Evolutionary conservation across 2,888 invertebrate species (phyloP), one percentile per base, ranked within the genome.

Genomic region (Neria commutata): DNA sequence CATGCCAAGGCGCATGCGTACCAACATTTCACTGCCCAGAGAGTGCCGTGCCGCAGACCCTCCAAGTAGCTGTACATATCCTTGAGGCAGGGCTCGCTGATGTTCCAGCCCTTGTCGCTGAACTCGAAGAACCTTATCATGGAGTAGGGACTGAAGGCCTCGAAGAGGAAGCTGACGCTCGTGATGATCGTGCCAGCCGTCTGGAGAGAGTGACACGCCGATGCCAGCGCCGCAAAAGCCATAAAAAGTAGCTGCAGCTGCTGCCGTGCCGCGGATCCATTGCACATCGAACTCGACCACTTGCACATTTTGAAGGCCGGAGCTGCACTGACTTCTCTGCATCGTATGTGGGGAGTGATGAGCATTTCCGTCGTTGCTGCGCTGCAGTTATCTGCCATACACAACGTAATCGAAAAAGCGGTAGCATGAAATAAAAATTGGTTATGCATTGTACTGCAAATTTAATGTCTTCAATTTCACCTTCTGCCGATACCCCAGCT

Each of bases 11-110:
- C n/a, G n/a, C n/a, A 24, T 42, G 21, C 8, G 26, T 23, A 25
- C 73, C 61, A 63, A 77, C 77, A 68, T 63, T 75, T 76, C 37
- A 74, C 70, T 1, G 77, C 75, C 77, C 77, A 77, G 21, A 73
- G 58, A 2, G 70, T 67, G 16, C 74, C 77, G 48, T 64, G 69
- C 14, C 74, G 69, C 46, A 77, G 59, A 8, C 74, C 76, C 37
- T 75, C 73, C 48, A 76, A 66, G 63, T 69, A 77, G 33, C 66
- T 65, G 40, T 74, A 76, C 68, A 76, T 74, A 47, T 75, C 74
- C 25, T 67, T 67, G 17, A 77, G 66, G 47, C 77, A 77, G 23
- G 67, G 70, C 14, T 71, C 71, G 58, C 69, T 74, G 51, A 77
- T 74, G 63, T 76, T 76, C 76, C 75, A 77, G 46, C 73, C 75